Conservation (phyloP, 2,113 vertebrate genomes). For the Eupsittula cactorum region DNA sequence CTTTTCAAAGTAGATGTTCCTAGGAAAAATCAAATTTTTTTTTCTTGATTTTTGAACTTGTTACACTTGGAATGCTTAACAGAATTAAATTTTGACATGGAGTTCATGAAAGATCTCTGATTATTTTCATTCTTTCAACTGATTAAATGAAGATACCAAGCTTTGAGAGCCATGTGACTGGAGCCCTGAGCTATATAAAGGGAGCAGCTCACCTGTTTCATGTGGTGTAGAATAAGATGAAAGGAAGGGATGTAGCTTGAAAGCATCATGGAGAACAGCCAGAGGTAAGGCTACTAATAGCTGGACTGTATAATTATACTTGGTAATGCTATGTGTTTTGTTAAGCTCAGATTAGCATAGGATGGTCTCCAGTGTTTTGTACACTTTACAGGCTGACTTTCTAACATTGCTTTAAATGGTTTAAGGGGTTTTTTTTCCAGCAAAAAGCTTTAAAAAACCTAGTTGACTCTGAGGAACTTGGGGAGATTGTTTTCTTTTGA, state of each 20-base stretch:
- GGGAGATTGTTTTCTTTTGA: background rate
- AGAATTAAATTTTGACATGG: conserved; percentile 53
- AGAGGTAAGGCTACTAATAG: conserved; percentile 73
- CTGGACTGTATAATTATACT: conserved; percentile 67
- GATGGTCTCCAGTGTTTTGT: conserved; percentile 52
- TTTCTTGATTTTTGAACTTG: background rate
- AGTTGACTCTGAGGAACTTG: background rate
- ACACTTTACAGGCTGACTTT: conserved; percentile 16
- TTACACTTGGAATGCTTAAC: conserved; percentile 45
- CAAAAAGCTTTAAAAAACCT: background rate
- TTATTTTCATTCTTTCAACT: conserved; percentile 55
- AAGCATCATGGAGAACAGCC: conserved; percentile 63
- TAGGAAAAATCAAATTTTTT: conserved; percentile 48
- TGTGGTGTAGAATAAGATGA: conserved; percentile 59
- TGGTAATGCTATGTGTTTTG: conserved; percentile 70
- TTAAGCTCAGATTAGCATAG: conserved; percentile 54
- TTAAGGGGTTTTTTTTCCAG: background rate
- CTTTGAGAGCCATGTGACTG: conserved; percentile 41
- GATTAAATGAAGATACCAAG: conserved; percentile 64
- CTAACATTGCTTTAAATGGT: background rate
- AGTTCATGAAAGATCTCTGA: conserved; percentile 59
- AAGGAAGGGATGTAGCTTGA: conserved; percentile 51
- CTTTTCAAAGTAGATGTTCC: conserved; percentile 55
- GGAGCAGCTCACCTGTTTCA: conserved; percentile 65
- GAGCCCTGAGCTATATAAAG: conserved; percentile 48